Evolutionary conservation across 92 coral and sea anemone species (phyloP).

Genomic region (Epizoanthus stellaris): DNA sequence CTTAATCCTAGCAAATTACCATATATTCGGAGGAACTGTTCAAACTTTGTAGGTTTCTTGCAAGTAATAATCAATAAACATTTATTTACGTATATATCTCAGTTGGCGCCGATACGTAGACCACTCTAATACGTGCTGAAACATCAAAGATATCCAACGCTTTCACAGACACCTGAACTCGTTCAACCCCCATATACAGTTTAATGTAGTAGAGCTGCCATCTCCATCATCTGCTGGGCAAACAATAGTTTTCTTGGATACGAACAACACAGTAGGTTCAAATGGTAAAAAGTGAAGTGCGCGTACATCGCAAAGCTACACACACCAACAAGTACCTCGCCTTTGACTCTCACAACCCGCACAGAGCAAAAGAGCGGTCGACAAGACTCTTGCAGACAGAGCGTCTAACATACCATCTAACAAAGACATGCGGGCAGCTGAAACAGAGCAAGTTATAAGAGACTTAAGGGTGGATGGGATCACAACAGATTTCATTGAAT

Average conservation of each 20-base stretch:
- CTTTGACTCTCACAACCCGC: constrained; percentile 17
- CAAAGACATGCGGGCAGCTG: too few relatives aligned
- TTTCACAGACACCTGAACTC: constrained; percentile 13
- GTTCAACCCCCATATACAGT: constrained; percentile 8
- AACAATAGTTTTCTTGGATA: constrained; percentile 4
- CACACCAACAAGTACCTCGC: neutral
- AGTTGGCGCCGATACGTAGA: neutral
- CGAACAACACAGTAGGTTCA: neutral
- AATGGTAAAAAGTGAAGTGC: neutral
- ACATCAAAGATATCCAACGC: too few relatives aligned
- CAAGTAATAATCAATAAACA: too few relatives aligned
- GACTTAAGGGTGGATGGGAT: too few relatives aligned
- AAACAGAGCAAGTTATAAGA: too few relatives aligned
- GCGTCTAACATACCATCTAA: neutral
- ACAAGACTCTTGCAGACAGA: neutral
- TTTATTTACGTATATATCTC: too few relatives aligned
- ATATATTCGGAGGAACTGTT: too few relatives aligned
- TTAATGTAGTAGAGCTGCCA: neutral
- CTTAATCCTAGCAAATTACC: too few relatives aligned
- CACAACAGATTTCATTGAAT: too few relatives aligned
- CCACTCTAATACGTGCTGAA: neutral
- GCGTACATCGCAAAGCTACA: neutral
- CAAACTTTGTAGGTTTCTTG: too few relatives aligned
- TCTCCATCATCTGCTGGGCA: neutral
- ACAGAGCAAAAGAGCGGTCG: neutral